phyloP scores from a whole-genome alignment of 2,888 invertebrate genomes.

The Epirrita christyi region DNA sequence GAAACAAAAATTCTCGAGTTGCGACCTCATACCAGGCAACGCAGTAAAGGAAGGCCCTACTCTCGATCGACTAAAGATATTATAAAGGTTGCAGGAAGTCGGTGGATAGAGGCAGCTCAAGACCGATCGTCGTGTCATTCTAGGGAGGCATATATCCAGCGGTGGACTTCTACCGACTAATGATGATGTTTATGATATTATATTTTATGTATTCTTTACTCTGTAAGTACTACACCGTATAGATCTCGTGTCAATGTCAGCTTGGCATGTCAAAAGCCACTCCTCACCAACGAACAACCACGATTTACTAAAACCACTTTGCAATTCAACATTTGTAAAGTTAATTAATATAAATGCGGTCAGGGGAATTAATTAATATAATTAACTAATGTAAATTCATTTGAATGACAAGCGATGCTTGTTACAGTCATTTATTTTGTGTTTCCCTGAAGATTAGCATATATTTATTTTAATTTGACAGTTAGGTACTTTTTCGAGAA shows the following conservation, averaged over 20 bases:
- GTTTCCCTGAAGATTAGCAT: slow-evolving; percentile 13
- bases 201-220: too few relatives aligned
- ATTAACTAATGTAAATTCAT: slow-evolving; percentile 35
- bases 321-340: slow-evolving; percentile 25
- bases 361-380: slow-evolving; percentile 30
- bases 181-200: too few relatives aligned
- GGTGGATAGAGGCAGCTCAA: too few relatives aligned
- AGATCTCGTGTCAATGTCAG: slow-evolving; percentile 4
- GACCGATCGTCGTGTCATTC: too few relatives aligned
- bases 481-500: too few relatives aligned
- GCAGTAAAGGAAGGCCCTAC: too few relatives aligned
- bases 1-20: too few relatives aligned
- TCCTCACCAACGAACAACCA: slow-evolving; percentile 8
- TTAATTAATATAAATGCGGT: slow-evolving; percentile 32
- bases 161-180: too few relatives aligned
- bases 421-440: slow-evolving; percentile 13
- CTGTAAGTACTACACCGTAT: background rate
- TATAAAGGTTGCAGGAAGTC: too few relatives aligned
- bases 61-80: too few relatives aligned
- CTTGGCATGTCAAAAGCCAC: slow-evolving; percentile 11
- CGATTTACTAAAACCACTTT: slow-evolving; percentile 29
- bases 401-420: slow-evolving; percentile 25
- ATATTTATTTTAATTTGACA: slow-evolving; percentile 13
- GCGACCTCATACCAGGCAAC: too few relatives aligned
- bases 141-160: too few relatives aligned